Evolutionary conservation across 2,888 invertebrate genomes (phyloP), one percentile per base, ranked within the genome.

Genomic region (Flabesymbios commensalis): DNA sequence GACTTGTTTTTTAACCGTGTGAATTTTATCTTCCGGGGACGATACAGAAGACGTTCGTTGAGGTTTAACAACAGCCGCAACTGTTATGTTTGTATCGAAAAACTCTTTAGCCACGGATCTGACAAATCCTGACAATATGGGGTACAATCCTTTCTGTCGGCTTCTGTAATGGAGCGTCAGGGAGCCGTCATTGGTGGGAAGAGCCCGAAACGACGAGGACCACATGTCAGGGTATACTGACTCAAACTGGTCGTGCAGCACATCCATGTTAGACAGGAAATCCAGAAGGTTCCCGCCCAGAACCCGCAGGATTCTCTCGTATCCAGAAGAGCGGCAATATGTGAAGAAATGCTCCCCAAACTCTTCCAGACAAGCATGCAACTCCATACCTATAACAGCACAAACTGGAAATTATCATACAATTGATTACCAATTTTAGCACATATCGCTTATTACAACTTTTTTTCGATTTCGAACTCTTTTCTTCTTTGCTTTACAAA

Each of bases 101-200:
- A 61, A 51, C 43, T 29, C 51, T 7, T 32, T 29, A 28, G 64
- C 54, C 3, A 59, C 61, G 3, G 55, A 33, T 31, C 54, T 61
- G 49, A 64, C 53, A 39, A 61, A 33, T 31, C 64, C 61, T 24
- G 41, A 96, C 62, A 97, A 96, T 77, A 97, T 96, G 75, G 94
- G 91, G 81, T 96, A 95, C 71, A 97, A 85, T 3, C 95, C 95
- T 3, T 93, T 93, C 68, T 96, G 87, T 74, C 95, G 94, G 0
- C 96, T 96, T 83, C 96, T 96, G 84, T 97, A 97, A 81, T 97
- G 96, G 28, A 97, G 87, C 42, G 95, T 87, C 36, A 95, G 85
- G 0, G 91, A 92, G 0, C 94, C 94, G 82, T 94, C 93, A 82
- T 92, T 91, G 24, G 43, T 54, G 59, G 91, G 84, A 76, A 94